Base-by-base conservation (phyloP, 1,140 invertebrate genomes). In the Dendrolimus kikuchii region DNA sequence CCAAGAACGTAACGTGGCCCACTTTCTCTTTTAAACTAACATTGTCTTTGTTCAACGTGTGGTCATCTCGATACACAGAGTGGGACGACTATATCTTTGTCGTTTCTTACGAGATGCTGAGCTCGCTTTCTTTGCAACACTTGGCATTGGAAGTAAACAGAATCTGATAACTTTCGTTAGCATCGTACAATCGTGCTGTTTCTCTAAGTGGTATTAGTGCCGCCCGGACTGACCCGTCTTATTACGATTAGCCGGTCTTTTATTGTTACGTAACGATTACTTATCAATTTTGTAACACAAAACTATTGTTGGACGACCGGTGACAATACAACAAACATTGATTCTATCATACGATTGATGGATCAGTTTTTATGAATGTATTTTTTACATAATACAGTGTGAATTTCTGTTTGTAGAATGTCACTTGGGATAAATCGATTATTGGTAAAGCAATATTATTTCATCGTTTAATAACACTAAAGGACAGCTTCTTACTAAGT, bases 21-120 rank as follows among this genome's bases (percentile, higher is more conserved):
- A 83, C 82, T 86, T 86, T 86, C 82, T 86, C 82, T 86, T 84
- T 86, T 86, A 82, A 84, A 71, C 75, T 69, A 66, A 74, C 68
- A 62, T 64, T 56, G 74, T 86, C 82, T 82, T 79, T 75, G 66
- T 84, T 75, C 68, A 57, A 60, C 66, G 58, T 66, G 64, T 55
- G 47, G 47, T 56, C 41, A 55, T 56, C 52, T 53, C 51, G 60
- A 53, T 62, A 50, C 66, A 44, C 49, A 60, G 71, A 84, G 71
- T 53, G 79, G 82, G 81, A 81, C 71, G 74, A 74, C 67, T 54
- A 59, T 73, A 81, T 71, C 65, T 69, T 51, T 72, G 64, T 73
- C 64, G 64, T 51, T 78, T 62, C 65, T 57, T 40, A 45, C 49
- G 55, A 59, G 66, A 76, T 62, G 71, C 69, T 76, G 73, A 55